Base-by-base conservation (phyloP, 1,140 invertebrate genomes). In the Antheraea mylitta region DNA sequence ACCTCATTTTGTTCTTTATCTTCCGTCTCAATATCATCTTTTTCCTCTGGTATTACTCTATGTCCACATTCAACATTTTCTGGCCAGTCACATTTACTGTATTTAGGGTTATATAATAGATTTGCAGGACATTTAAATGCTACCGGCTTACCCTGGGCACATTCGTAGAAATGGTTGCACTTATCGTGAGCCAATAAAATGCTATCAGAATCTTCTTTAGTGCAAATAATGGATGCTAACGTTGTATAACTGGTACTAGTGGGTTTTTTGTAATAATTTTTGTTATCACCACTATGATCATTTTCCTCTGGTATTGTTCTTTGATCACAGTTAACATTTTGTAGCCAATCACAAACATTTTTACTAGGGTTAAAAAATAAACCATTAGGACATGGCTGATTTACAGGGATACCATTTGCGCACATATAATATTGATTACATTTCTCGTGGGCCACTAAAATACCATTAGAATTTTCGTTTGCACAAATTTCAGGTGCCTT, bases 271-370 rank as follows among this genome's bases (percentile, higher is more conserved):
- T 13, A 61, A 11, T 18, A 66, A n/a, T 62, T 59, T 10, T 66
- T 66, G 38, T 13, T 30, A 16, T 53, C 66, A 16, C 37, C 62
- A 19, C 53, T 66, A 11, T 48, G 66, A 36, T 22, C 19, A 22
- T 72, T 71, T 37, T 72, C 68, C 13, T 63, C 67, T 19, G 68
- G 48, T 18, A 74, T 63, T 16, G 67, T 60, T 71, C 79, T 67
- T 22, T 73, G 69, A 16, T 73, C 77, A 60, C 83, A 86, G 0
- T 74, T 53, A 13, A 97, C 94, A 75, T 92, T 86, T 63, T 93
- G 66, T 42, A 94, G 87, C 93, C 94, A 93, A 77, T 96, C 93
- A 80, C 96, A 93, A 62, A 93, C 79, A 85, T 94, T 84, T 16
- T 75, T 74, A 18, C 85, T 64, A 59, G 95, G 91, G 80, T 95